Conservation (phyloP, 2,888 invertebrate species). For the Cremastobaeus sp. region DNA sequence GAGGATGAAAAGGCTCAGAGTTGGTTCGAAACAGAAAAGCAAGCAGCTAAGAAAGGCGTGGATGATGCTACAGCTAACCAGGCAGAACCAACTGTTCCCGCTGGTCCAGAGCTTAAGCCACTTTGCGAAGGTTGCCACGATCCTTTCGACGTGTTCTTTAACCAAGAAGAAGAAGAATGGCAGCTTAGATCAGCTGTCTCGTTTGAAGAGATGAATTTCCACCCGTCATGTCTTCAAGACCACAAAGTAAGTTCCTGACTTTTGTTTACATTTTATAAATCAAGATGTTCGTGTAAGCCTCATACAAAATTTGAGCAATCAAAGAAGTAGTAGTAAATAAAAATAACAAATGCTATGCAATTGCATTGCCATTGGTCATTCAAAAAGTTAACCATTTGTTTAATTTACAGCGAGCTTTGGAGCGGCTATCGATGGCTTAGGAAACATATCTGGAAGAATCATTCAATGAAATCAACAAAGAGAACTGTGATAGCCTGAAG, state of each 20-base stretch:
- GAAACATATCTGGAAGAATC: slow-evolving; percentile 43
- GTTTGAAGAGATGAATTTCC: slow-evolving; percentile 88
- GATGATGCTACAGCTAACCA: slow-evolving; percentile 82
- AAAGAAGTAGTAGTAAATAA: no score
- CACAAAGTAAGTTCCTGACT: slow-evolving; percentile 86
- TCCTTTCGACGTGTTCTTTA: slow-evolving; percentile 95
- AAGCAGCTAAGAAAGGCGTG: slow-evolving; percentile 81
- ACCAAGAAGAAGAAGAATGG: slow-evolving; percentile 99
- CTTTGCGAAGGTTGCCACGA: slow-evolving; percentile 95
- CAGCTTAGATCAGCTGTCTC: slow-evolving; percentile 90
- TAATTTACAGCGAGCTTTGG: slow-evolving; percentile 40
- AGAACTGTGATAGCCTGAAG: slow-evolving; percentile 12
- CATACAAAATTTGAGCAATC: no score
- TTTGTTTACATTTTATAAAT: no score
- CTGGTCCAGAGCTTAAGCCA: slow-evolving; percentile 83
- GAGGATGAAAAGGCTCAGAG: slow-evolving; percentile 93
- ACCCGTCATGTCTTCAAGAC: slow-evolving; percentile 94
- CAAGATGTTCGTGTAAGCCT: no score
- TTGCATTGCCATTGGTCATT: no score
- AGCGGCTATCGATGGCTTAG: slow-evolving; percentile 19
- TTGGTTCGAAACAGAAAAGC: slow-evolving; percentile 88
- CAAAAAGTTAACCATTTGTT: no score
- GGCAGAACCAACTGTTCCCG: slow-evolving; percentile 85
- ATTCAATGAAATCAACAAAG: slow-evolving; percentile 26
- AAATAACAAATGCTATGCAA: no score